phyloP scores from a whole-genome alignment of 2,888 invertebrate genomes.

The Lasiommata megera region DNA sequence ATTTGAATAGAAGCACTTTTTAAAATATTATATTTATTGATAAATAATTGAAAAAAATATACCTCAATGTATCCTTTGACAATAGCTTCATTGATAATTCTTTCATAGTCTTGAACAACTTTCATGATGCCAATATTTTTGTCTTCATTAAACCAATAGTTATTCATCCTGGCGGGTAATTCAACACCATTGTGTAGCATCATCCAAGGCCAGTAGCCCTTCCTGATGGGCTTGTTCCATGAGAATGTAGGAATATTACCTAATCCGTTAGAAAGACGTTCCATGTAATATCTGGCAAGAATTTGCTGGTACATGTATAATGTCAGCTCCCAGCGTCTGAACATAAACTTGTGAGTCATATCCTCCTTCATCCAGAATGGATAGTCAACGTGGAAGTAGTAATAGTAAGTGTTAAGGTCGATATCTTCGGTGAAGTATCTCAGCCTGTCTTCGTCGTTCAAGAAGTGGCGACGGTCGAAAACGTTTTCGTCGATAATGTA shows the following conservation, averaged over 20 bases:
- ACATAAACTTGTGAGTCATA: slow-evolving; percentile 55
- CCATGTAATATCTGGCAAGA: slow-evolving; percentile 82
- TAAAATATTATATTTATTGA: background rate
- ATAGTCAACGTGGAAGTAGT: slow-evolving; percentile 81
- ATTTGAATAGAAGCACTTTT: background rate
- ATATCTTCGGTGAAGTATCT: slow-evolving; percentile 85
- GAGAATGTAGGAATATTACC: slow-evolving; percentile 69
- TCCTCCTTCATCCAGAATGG: slow-evolving; percentile 84
- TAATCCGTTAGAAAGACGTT: slow-evolving; percentile 75
- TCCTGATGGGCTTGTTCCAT: slow-evolving; percentile 63
- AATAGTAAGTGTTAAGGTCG: slow-evolving; percentile 83
- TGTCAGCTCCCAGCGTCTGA: slow-evolving; percentile 78
- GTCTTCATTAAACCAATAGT: slow-evolving; percentile 55
- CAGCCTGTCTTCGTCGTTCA: slow-evolving; percentile 79
- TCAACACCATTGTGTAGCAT: slow-evolving; percentile 78
- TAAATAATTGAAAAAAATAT: slow-evolving; percentile 2
- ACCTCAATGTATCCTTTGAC: slow-evolving; percentile 77
- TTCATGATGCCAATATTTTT: slow-evolving; percentile 54
- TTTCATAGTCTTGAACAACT: slow-evolving; percentile 67
- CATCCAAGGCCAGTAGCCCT: slow-evolving; percentile 82
- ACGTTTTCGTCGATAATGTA: slow-evolving; percentile 86
- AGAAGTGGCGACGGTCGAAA: slow-evolving; percentile 77
- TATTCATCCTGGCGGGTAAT: slow-evolving; percentile 73
- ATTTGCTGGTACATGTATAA: slow-evolving; percentile 84
- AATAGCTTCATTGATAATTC: slow-evolving; percentile 80